Percentiles rank a stretch among this genome's conserved stretches.
Evolutionary conservation across 2,888 invertebrate genomes (phyloP).

Genomic region (Automeris io): DNA sequence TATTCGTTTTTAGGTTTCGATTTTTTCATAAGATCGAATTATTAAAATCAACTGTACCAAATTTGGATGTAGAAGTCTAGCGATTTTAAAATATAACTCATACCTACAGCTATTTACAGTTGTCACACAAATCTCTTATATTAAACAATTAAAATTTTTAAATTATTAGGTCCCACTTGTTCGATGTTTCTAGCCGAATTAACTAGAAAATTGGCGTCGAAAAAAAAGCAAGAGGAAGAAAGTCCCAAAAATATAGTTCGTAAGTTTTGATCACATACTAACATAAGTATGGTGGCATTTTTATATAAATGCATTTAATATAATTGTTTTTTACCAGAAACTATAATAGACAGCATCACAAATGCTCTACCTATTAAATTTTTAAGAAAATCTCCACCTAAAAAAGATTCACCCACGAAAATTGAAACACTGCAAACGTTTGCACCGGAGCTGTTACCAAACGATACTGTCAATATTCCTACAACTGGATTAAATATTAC

Average conservation of each 20-base stretch:
- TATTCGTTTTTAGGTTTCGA: no score
- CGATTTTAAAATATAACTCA: no score
- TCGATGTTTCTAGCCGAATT: conserved; percentile 63
- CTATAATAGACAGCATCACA: conserved; percentile 54
- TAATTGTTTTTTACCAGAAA: conserved; percentile 36
- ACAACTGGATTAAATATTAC: conserved; percentile 8
- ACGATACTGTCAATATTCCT: conserved; percentile 33
- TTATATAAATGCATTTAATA: background rate
- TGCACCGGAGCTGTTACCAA: conserved; percentile 53
- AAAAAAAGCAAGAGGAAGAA: conserved; percentile 44
- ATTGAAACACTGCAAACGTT: conserved; percentile 46
- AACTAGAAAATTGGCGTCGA: conserved; percentile 47
- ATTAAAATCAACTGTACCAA: no score
- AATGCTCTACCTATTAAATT: conserved; percentile 55
- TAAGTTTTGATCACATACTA: conserved; percentile 29
- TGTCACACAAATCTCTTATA: no score
- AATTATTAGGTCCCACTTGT: conserved; percentile 50
- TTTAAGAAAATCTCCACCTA: conserved; percentile 36
- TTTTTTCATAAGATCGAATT: no score
- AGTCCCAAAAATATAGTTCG: conserved; percentile 49
- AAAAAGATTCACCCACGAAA: conserved; percentile 40
- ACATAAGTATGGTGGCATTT: background rate
- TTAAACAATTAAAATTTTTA: conserved; percentile 2
- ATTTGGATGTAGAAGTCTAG: no score
- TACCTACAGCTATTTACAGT: no score